phyloP scores from a whole-genome alignment of 2,113 vertebrate species.

The Stigmatopora argus region DNA sequence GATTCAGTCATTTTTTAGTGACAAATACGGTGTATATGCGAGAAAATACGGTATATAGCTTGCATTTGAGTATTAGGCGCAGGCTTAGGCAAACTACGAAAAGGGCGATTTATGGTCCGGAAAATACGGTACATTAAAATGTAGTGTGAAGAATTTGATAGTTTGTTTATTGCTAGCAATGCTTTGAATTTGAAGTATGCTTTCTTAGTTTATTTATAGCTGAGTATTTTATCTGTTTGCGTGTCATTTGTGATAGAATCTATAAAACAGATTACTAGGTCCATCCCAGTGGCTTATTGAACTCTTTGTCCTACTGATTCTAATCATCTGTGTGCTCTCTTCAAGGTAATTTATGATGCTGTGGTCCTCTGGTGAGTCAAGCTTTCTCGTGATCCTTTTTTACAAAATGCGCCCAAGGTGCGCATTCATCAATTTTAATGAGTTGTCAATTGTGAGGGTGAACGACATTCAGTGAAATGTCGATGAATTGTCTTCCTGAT shows the following conservation, averaged over 20 bases:
- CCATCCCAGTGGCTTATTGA: neutral
- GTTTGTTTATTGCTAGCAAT: no score
- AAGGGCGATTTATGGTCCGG: no score
- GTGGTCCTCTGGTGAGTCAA: conserved; percentile 67
- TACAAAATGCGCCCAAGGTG: neutral
- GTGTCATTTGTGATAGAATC: neutral
- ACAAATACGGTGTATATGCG: no score
- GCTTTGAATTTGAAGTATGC: no score
- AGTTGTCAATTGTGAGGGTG: neutral
- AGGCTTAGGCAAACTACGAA: no score
- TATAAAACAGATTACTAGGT: neutral
- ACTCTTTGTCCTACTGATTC: neutral
- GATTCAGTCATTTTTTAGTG: no score
- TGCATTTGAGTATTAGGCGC: no score
- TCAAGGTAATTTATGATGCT: conserved; percentile 75
- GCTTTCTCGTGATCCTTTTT: neutral
- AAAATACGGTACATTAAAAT: no score
- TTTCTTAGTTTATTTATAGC: no score
- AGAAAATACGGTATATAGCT: no score
- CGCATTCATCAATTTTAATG: neutral
- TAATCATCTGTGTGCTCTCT: conserved; percentile 9
- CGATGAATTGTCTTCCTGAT: neutral
- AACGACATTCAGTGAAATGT: neutral
- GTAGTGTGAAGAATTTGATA: no score
- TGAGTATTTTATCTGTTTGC: no score